phyloP scores from a whole-genome alignment of 2,888 invertebrate genomes.

The Crematogaster levior region DNA sequence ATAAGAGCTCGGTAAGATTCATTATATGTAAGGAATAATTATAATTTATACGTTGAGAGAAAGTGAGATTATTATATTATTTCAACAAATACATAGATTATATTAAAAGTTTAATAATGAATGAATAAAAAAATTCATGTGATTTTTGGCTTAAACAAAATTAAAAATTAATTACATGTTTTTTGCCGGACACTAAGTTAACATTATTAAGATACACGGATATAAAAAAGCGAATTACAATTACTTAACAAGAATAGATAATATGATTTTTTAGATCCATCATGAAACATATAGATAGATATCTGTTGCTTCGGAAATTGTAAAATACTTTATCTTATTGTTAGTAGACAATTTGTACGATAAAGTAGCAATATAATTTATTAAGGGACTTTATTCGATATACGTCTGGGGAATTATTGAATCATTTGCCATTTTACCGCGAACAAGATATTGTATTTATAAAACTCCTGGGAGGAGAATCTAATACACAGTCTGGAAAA shows the following conservation, averaged over 20 bases:
- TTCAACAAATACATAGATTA: background rate
- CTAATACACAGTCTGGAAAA: conserved; percentile 47
- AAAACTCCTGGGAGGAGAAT: conserved; percentile 42
- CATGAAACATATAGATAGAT: background rate
- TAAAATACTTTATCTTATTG: background rate
- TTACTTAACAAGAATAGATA: background rate
- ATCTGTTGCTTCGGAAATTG: background rate
- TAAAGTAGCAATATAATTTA: conserved; percentile 8
- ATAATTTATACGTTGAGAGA: background rate
- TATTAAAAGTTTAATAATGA: background rate
- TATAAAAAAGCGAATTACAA: background rate
- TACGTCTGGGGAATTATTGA: conserved; percentile 19
- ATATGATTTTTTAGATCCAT: background rate
- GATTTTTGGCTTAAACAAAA: background rate
- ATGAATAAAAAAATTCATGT: background rate
- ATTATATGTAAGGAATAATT: background rate
- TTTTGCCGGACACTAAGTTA: background rate
- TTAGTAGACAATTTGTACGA: background rate
- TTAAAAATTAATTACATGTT: background rate
- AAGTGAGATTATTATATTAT: background rate
- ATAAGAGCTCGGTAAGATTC: background rate
- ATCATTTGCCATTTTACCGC: conserved; percentile 40
- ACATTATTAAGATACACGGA: background rate
- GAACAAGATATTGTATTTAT: conserved; percentile 50
- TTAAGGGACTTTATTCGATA: conserved; percentile 14